Conservation (phyloP, 2,888 invertebrate species). For the Lysandra coridon region DNA sequence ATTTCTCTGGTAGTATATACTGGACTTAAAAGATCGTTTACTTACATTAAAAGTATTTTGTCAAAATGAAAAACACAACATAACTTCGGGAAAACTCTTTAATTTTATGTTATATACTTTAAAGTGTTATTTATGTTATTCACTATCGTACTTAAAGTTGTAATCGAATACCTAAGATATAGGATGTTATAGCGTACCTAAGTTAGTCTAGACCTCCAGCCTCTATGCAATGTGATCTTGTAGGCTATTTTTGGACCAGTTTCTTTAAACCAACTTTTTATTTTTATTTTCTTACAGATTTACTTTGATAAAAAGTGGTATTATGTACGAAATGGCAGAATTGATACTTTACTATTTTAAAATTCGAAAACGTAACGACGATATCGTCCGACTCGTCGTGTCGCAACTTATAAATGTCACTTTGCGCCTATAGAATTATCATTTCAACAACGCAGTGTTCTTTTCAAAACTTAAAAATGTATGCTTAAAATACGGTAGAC, state of each 20-base stretch:
- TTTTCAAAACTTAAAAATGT: no score
- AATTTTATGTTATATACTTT: background rate
- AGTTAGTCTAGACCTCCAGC: constrained; percentile 56
- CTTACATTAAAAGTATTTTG: no score
- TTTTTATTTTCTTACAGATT: no score
- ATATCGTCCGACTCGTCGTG: background rate
- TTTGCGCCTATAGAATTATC: background rate
- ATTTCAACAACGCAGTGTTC: no score
- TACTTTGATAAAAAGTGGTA: no score
- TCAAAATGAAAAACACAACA: background rate
- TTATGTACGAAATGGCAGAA: background rate
- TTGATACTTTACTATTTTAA: background rate
- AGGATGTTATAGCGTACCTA: constrained; percentile 40
- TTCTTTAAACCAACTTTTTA: constrained; percentile 35
- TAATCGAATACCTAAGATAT: constrained; percentile 22
- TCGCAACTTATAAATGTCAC: no score
- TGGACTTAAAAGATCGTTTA: no score
- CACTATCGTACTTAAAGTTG: background rate
- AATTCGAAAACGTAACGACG: background rate
- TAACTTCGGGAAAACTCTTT: background rate
- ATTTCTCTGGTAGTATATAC: no score
- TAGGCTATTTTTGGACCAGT: constrained; percentile 59
- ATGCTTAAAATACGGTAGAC: no score
- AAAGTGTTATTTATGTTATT: background rate
- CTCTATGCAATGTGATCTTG: constrained; percentile 75